Evolutionary conservation across 2,113 vertebrate species (phyloP), one percentile per base, ranked within the genome.

Genomic region (Dascyllus trimaculatus): DNA sequence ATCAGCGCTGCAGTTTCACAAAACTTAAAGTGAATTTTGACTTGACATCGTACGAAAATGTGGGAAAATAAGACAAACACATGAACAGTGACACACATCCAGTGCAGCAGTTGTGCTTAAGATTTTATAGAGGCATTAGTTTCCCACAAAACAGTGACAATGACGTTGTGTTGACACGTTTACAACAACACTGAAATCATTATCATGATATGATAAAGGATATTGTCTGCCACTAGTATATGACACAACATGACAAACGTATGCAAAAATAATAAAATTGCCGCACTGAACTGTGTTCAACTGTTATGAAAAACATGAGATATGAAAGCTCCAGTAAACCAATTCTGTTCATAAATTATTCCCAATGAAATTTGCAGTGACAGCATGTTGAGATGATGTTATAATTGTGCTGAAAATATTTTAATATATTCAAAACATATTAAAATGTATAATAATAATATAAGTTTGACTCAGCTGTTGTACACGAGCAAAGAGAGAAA

Each of bases 101-200:
- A 81, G 35, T 32, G 52, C 22, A 82, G 68, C 18, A 53, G 38
- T 77, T 78, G 58, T 81, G 74, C 74, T 83, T 76, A 5, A 45
- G 58, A 61, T 80, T 61, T 54, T 69, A 35, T 64, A 80, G 60
- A 35, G 45, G 49, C n/a, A 10, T 57, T 67, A 45, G 48, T 67
- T 79, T 76, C 15, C 22, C 59, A 71, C 43, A 75, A 7, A 49
- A 19, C 52, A 3, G 6, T 14, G 7, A 66, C 63, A 29, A 3
- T 11, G 3, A 68, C n/a, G 6, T 15, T 11, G 5, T 18, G 19
- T 49, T 49, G 61, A 67, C 17, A 8, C 21, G 57, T 62, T 61
- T 25, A 4, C 5, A 73, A 53, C 45, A 60, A 58, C 29, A 29
- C 22, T 32, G 51, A 62, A 61, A 40, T 69, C 19, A 49, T 13